Conservation (phyloP, 2,797 vertebrate species). For the Anas capensis region DNA sequence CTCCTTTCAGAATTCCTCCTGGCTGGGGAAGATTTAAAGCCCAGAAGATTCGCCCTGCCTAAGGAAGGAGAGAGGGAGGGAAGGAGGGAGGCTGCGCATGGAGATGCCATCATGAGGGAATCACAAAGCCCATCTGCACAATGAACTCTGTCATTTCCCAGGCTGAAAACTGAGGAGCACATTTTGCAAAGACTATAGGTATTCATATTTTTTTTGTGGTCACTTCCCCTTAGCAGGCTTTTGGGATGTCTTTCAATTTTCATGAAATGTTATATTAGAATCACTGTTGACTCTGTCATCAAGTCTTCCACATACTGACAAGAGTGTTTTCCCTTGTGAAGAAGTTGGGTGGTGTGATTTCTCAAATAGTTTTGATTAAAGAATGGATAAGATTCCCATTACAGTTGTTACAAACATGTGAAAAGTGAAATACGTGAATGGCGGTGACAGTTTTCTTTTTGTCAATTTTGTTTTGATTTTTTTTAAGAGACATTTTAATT, state of each 20-base stretch:
- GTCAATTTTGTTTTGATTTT: background rate
- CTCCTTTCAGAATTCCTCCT: conserved; percentile 24
- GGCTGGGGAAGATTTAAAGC: conserved; percentile 56
- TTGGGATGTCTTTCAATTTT: background rate
- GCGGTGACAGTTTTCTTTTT: background rate
- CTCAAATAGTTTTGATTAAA: conserved; percentile 33
- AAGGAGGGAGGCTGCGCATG: background rate
- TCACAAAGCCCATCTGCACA: conserved; percentile 6
- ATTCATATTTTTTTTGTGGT: background rate
- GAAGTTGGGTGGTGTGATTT: conserved; percentile 5
- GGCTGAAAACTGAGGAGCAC: background rate
- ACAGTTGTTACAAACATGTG: background rate
- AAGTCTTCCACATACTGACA: background rate
- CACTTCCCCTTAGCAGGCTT: background rate
- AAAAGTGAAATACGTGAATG: conserved; percentile 3
- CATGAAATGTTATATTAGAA: background rate
- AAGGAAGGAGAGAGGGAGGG: background rate
- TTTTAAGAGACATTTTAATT: background rate
- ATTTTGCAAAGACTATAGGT: background rate
- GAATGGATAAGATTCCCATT: background rate
- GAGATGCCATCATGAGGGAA: background rate
- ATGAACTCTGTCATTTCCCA: background rate
- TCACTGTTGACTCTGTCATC: background rate
- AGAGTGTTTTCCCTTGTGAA: conserved; percentile 21
- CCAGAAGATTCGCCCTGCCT: background rate